These are phyloP conservation scores for Apamea anceps DNA, from an alignment of 2,888 invertebrate species.

Conservation along the genomic window DNA sequence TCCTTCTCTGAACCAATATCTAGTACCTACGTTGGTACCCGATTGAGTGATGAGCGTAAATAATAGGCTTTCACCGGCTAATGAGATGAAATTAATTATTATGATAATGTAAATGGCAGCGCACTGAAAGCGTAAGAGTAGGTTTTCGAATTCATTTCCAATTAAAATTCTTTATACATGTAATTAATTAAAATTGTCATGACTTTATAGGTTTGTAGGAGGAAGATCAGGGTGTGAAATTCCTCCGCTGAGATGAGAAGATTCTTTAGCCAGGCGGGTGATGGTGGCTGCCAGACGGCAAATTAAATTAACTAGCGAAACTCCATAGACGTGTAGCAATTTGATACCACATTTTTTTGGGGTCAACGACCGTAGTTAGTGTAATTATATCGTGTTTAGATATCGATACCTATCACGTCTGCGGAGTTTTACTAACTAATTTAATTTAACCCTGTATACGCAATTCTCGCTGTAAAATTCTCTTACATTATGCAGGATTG, in stretches of 20 bases:
- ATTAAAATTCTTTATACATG: neutral
- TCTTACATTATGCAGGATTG: neutral
- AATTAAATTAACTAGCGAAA: neutral
- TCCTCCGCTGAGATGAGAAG: neutral
- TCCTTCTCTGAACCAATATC: neutral
- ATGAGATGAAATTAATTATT: conserved; percentile 23
- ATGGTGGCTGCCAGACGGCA: neutral
- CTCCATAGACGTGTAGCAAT: neutral
- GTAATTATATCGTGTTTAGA: neutral
- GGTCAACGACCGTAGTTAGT: too few species aligned
- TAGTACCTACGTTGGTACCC: neutral
- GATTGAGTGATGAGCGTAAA: conserved; percentile 14
- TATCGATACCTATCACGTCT: neutral
- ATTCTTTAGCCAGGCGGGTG: neutral
- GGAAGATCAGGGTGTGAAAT: neutral
- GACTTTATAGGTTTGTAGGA: neutral
- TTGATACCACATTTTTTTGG: neutral
- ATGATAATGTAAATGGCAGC: conserved; percentile 13
- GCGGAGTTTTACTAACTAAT: neutral
- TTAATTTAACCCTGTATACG: neutral
- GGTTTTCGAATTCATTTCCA: neutral
- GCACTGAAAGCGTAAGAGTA: neutral
- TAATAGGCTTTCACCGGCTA: conserved; percentile 17
- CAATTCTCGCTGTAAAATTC: neutral
- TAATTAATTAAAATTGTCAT: neutral